Conservation (phyloP, 2,113 vertebrate species). For the Neodontobutis hainanensis region DNA sequence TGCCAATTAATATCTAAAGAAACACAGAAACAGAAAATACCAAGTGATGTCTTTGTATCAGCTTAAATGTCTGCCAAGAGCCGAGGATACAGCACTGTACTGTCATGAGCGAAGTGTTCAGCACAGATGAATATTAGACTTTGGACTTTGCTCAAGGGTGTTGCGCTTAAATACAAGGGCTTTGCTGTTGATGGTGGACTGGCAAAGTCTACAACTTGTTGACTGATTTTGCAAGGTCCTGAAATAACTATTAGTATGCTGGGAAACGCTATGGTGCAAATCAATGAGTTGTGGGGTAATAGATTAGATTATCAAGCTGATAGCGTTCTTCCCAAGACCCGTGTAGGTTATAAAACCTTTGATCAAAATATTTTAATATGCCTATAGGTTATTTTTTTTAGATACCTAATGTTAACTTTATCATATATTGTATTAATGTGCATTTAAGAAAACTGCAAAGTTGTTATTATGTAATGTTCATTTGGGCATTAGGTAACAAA, state of each 20-base stretch:
- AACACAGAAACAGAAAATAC: conserved; percentile 27
- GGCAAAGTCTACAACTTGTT: conserved; percentile 17
- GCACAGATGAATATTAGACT: neutral
- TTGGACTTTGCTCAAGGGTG: conserved; percentile 63
- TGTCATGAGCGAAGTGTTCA: conserved; percentile 19
- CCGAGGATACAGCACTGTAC: neutral
- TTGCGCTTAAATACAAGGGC: conserved; percentile 17
- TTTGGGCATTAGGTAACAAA: neutral
- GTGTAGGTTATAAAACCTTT: no score
- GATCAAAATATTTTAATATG: no score
- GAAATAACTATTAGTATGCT: conserved; percentile 8
- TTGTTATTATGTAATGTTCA: no score
- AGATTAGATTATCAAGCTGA: no score
- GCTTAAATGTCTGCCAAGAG: conserved; percentile 7
- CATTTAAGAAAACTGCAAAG: no score
- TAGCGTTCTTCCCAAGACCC: no score
- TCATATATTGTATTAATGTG: no score
- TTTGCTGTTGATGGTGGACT: conserved; percentile 19
- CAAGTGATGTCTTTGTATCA: conserved; percentile 3
- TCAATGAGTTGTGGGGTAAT: neutral
- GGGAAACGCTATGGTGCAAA: neutral
- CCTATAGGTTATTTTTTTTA: no score
- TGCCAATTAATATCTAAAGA: neutral
- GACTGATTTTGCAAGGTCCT: conserved; percentile 27
- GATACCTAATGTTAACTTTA: no score